Base-by-base conservation (phyloP, 2,888 invertebrate genomes). In the Drosophila koepferae region DNA sequence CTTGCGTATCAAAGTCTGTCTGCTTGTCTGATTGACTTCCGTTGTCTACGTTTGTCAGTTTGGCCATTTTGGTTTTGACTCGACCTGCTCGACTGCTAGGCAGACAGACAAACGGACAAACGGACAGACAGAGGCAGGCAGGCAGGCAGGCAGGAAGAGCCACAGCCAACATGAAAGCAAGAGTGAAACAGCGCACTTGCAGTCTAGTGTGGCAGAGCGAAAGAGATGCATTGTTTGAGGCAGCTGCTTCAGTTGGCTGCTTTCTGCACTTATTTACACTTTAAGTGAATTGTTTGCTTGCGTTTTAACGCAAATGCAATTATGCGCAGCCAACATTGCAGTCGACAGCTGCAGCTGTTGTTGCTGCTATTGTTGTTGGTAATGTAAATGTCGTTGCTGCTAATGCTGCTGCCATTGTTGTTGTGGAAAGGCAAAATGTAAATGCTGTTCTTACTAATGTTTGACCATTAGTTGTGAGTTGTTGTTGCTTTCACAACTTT, bases 251-350 rank as follows among this genome's bases (percentile, higher is more conserved):
- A 67, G 71, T 49, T 73, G 66, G 67, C 63, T 61, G 56, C 43
- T 62, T 72, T 70, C 74, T 74, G 58, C 75, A 86, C 83, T 86
- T 89, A 86, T 89, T 89, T 89, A 82, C 86, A 87, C 85, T 86
- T 76, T 83, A 90, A 86, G 83, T 90, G 87, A 89, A 87, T 89
- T 90, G 89, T 87, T 90, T 90, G 86, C 80, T 82, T 89, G 90
- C 82, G 82, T 89, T 82, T 89, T 80, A 89, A 90, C 84, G 82
- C 87, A 90, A 89, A 86, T 90, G 87, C 84, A 89, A 89, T 90
- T 90, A 89, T 82, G 80, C 78, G 75, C 81, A 77, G 83, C 72
- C 78, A 73, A 60, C 70, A 69, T 44, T 46, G 38, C 38, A 23
- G 63, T 55, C 61, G 63, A 56, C 65, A 53, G 68, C 54, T 48